phyloP scores from a whole-genome alignment of 2,888 invertebrate species.

The Nephrotoma appendiculata region DNA sequence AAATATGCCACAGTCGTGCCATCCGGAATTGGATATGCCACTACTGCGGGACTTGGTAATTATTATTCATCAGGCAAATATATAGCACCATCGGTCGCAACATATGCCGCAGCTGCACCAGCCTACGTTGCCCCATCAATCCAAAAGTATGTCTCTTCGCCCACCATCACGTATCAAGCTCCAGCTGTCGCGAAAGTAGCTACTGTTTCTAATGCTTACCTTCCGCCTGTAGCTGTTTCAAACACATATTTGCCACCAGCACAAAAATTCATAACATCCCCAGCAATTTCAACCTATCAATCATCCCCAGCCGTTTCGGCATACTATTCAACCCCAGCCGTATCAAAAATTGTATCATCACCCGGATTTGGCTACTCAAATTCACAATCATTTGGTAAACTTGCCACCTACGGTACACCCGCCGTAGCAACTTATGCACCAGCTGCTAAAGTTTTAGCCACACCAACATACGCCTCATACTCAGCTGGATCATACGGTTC shows the following conservation, averaged over 20 bases:
- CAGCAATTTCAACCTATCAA: slow-evolving; percentile 32
- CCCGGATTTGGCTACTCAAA: slow-evolving; percentile 19
- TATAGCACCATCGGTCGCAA: slow-evolving; percentile 8
- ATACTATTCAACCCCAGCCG: slow-evolving; percentile 16
- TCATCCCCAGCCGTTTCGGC: slow-evolving; percentile 13
- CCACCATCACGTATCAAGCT: slow-evolving; percentile 8
- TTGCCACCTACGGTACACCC: slow-evolving; percentile 11
- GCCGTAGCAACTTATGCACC: slow-evolving; percentile 17
- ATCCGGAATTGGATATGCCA: slow-evolving; percentile 40
- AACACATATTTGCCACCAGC: slow-evolving; percentile 24
- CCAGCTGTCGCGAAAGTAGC: slow-evolving; percentile 17
- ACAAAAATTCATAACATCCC: slow-evolving; percentile 23
- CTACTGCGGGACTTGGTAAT: slow-evolving; percentile 37
- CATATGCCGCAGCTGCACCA: slow-evolving; percentile 13
- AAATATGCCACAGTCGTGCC: slow-evolving; percentile 29
- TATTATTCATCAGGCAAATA: slow-evolving; percentile 15
- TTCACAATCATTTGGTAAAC: slow-evolving; percentile 13
- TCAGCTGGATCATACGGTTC: slow-evolving; percentile 23
- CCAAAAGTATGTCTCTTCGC: slow-evolving; percentile 5
- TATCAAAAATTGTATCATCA: slow-evolving; percentile 22
- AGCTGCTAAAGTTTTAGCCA: slow-evolving; percentile 23
- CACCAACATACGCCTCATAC: slow-evolving; percentile 26
- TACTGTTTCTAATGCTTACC: slow-evolving; percentile 20
- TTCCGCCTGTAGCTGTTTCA: slow-evolving; percentile 19
- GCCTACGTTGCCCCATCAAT: slow-evolving; percentile 14